These are phyloP conservation scores for Panopea generosa DNA, from an alignment of 2,888 invertebrate genomes.

Conservation along the genomic window DNA sequence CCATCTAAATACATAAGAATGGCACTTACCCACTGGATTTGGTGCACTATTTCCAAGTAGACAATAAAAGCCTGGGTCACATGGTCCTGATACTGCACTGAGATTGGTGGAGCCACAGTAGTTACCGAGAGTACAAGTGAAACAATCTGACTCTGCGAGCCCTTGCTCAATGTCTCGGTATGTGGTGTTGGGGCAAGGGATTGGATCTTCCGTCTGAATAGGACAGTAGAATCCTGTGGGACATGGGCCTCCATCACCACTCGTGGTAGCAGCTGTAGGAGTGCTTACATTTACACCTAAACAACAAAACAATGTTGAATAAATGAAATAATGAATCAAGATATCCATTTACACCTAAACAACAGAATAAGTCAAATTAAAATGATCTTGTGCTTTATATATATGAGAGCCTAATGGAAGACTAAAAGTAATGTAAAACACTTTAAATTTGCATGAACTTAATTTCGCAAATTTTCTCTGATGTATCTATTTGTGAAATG, in stretches of 20 bases:
- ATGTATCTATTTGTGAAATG: too few relatives aligned
- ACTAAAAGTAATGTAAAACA: too few relatives aligned
- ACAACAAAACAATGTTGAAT: too few relatives aligned
- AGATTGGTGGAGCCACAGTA: conserved; percentile 80
- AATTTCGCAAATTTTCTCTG: too few relatives aligned
- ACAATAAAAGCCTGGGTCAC: conserved; percentile 82
- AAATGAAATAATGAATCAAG: too few relatives aligned
- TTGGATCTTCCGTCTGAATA: conserved; percentile 79
- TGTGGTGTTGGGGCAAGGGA: conserved; percentile 80
- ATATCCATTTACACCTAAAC: too few relatives aligned
- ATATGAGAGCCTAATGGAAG: too few relatives aligned
- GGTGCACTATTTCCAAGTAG: conserved; percentile 77
- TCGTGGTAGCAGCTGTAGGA: conserved; percentile 77
- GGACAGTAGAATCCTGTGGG: conserved; percentile 82
- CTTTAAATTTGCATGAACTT: too few relatives aligned
- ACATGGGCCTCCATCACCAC: conserved; percentile 82
- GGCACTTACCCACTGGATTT: conserved; percentile 78
- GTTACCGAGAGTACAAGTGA: conserved; percentile 76
- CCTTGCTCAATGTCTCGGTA: conserved; percentile 76
- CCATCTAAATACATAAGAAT: too few relatives aligned
- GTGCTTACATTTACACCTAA: conserved; percentile 79
- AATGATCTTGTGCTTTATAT: too few relatives aligned
- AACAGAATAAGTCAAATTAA: too few relatives aligned
- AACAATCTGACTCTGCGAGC: conserved; percentile 70
- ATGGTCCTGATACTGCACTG: conserved; percentile 77